Evolutionary conservation across 2,888 invertebrate genomes (phyloP).

Genomic region (Tenthredo notha): DNA sequence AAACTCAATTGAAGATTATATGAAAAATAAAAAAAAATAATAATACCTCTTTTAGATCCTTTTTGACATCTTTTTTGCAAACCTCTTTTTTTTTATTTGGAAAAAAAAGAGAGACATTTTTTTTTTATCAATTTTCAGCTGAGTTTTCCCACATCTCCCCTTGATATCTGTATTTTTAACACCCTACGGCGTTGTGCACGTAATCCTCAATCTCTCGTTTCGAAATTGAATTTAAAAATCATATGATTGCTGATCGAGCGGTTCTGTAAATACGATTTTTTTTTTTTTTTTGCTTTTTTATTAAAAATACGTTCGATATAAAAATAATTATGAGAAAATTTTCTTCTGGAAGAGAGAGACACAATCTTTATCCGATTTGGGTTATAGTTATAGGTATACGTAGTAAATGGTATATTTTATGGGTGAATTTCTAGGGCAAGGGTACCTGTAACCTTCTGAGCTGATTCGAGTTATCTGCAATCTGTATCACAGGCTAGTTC

Average conservation of each 20-base stretch:
- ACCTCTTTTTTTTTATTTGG: too few species aligned
- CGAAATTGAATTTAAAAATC: neutral
- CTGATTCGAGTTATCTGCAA: slow-evolving; percentile 32
- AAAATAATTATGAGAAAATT: neutral
- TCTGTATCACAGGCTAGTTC: neutral
- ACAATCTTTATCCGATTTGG: neutral
- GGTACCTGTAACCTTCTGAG: neutral
- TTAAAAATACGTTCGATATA: neutral
- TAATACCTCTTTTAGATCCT: too few species aligned
- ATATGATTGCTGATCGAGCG: neutral
- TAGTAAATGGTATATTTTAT: neutral
- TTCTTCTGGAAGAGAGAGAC: too few species aligned
- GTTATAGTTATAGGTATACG: neutral
- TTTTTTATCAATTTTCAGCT: too few species aligned
- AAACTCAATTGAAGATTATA: too few species aligned
- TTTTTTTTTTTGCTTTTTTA: neutral
- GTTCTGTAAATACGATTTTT: neutral
- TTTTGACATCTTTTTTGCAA: too few species aligned
- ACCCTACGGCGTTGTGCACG: neutral
- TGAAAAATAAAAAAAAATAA: neutral
- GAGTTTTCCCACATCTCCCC: neutral
- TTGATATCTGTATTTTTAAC: neutral
- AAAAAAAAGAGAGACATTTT: too few species aligned
- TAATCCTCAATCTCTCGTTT: slow-evolving; percentile 22
- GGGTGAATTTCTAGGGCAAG: neutral